A percentile compares a stretch with the other conserved stretches of the same genome.
Conservation (phyloP, 2,797 vertebrate species). For the Miichthys miiuy region DNA sequence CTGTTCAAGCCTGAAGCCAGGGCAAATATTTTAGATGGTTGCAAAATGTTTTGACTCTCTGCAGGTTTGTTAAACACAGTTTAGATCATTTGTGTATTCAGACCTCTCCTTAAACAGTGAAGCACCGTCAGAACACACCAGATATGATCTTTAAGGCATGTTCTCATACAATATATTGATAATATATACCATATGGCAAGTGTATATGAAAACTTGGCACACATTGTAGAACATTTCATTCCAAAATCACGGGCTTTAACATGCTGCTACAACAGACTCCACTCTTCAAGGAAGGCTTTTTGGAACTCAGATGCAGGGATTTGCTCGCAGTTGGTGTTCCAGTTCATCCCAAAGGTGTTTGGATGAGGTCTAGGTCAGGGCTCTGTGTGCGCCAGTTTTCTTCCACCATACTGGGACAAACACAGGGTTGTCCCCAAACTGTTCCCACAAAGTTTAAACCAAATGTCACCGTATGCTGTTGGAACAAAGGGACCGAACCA, state of each 20-base stretch:
- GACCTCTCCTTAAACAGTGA: slow-evolving; percentile 11
- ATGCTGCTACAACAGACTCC: not conserved
- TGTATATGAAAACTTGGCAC: not conserved
- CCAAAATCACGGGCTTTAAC: not conserved
- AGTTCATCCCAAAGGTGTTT: not conserved
- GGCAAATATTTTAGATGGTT: slow-evolving; percentile 28
- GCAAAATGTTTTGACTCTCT: slow-evolving; percentile 26
- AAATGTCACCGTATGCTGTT: not conserved
- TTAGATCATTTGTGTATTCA: slow-evolving; percentile 35
- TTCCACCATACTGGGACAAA: not conserved
- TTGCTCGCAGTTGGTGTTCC: not conserved
- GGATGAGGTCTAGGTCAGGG: not conserved
- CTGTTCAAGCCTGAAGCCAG: slow-evolving; percentile 16
- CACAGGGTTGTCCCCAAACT: too few relatives aligned
- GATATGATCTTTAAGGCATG: not conserved
- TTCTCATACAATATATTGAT: not conserved
- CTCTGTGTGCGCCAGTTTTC: not conserved
- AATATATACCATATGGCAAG: not conserved
- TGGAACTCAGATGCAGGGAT: not conserved
- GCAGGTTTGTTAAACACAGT: slow-evolving; percentile 17
- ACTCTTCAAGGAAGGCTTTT: not conserved
- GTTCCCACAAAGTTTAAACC: too few relatives aligned
- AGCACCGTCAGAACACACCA: not conserved
- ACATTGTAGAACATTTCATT: not conserved
- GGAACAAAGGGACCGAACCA: not conserved